Percentiles rank a stretch among this genome's conserved stretches.
Evolutionary conservation across 2,113 vertebrate genomes (phyloP).

Genomic region (Platichthys stellatus): DNA sequence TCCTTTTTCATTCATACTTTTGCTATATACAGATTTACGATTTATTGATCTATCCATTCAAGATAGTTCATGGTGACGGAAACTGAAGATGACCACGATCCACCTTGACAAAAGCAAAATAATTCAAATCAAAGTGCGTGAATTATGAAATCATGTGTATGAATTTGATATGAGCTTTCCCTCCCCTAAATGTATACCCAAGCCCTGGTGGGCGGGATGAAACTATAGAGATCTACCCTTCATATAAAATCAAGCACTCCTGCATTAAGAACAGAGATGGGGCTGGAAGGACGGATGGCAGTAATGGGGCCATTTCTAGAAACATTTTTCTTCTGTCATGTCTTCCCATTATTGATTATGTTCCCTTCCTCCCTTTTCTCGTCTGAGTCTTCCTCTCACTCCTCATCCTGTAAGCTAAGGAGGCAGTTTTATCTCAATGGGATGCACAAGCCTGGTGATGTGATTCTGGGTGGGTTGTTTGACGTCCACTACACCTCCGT

Average conservation of each 20-base stretch:
- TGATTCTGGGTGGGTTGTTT: slow-evolving; percentile 65
- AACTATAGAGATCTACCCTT: neutral
- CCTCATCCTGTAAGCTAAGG: slow-evolving; percentile 30
- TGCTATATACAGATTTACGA: too few species aligned
- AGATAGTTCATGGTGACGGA: too few species aligned
- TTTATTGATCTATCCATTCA: too few species aligned
- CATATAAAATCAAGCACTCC: slow-evolving; percentile 32
- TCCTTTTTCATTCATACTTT: too few species aligned
- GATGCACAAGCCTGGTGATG: slow-evolving; percentile 60
- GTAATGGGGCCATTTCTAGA: slow-evolving; percentile 22
- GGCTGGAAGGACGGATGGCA: neutral
- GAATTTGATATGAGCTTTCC: too few species aligned
- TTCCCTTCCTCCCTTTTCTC: slow-evolving; percentile 3
- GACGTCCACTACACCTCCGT: slow-evolving; percentile 35
- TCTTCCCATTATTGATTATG: neutral
- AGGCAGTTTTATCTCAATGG: slow-evolving; percentile 55
- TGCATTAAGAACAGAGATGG: neutral
- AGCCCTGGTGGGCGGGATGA: too few species aligned
- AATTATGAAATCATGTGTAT: too few species aligned
- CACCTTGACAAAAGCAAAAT: too few species aligned
- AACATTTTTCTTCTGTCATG: neutral
- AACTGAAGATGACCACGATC: too few species aligned
- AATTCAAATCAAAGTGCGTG: too few species aligned
- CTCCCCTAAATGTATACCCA: too few species aligned
- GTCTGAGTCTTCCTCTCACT: neutral